Percentiles rank a stretch among this genome's conserved stretches.
phyloP scores from a whole-genome alignment of 1,140 invertebrate species.

The Pristionchus pacificus region DNA sequence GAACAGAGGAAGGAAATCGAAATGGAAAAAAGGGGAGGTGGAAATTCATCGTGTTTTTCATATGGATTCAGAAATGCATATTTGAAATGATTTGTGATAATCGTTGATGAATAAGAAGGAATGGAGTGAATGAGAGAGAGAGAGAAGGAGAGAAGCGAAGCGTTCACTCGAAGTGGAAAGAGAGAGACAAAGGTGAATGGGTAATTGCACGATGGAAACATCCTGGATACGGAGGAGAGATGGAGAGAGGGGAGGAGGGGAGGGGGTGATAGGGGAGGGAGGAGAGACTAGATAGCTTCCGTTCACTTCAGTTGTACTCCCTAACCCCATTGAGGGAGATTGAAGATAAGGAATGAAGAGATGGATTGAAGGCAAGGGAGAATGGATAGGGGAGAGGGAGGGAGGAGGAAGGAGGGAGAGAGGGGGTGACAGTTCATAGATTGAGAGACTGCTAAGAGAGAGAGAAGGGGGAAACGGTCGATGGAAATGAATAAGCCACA shows the following conservation, averaged over 20 bases:
- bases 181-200: too few relatives aligned
- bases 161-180: too few relatives aligned
- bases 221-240: too few relatives aligned
- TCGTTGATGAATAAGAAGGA: neutral
- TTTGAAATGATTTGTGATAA: neutral
- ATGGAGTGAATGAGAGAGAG: neutral
- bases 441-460: too few relatives aligned
- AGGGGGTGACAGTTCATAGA: too few relatives aligned
- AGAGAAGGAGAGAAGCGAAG: constrained; percentile 10
- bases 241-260: too few relatives aligned
- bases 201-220: too few relatives aligned
- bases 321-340: neutral
- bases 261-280: too few relatives aligned
- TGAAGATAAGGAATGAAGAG: neutral
- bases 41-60: neutral
- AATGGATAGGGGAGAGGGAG: neutral
- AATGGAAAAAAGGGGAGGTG: neutral
- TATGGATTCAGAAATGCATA: neutral
- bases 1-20: neutral
- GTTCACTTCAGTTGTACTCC: too few relatives aligned
- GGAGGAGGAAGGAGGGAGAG: neutral
- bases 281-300: too few relatives aligned
- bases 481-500: too few relatives aligned
- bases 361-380: neutral
- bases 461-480: too few relatives aligned